Evolutionary conservation across 2,888 invertebrate species (phyloP).

Genomic region (Chromoteleia sp.): DNA sequence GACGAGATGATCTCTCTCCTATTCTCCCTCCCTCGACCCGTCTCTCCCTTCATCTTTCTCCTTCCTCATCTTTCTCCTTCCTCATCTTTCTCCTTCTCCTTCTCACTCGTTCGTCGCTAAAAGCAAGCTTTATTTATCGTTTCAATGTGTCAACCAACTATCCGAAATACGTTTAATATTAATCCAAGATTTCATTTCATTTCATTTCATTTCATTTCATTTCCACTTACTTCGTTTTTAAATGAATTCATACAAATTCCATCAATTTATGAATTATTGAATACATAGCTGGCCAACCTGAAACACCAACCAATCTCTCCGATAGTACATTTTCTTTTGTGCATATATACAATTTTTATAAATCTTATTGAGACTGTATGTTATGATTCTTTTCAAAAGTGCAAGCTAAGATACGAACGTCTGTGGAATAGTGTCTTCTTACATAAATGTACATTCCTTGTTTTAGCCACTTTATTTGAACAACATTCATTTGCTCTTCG

Average conservation of each 20-base stretch:
- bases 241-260: constrained; percentile 39
- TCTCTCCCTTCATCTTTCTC: background rate
- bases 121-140: background rate
- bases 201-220: constrained; percentile 19
- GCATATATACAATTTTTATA: constrained; percentile 29
- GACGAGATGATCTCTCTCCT: constrained; percentile 36
- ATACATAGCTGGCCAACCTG: constrained; percentile 21
- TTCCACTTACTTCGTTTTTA: constrained; percentile 14
- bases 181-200: constrained; percentile 37
- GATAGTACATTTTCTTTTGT: constrained; percentile 34
- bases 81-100: background rate
- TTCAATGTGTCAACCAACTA: constrained; percentile 26
- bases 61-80: background rate
- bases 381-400: constrained; percentile 25
- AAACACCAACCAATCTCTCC: constrained; percentile 47
- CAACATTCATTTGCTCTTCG: too few relatives aligned
- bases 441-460: constrained; percentile 4
- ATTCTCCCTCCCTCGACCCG: constrained; percentile 1
- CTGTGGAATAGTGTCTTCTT: constrained; percentile 3
- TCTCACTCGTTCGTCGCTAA: constrained; percentile 2
- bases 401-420: constrained; percentile 26
- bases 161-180: constrained; percentile 41
- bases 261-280: constrained; percentile 56
- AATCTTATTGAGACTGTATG: constrained; percentile 24
- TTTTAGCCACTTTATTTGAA: background rate